These are phyloP conservation scores for Proterorhinus semilunaris DNA, from an alignment of 2,113 vertebrate species.

Conservation along the genomic window DNA sequence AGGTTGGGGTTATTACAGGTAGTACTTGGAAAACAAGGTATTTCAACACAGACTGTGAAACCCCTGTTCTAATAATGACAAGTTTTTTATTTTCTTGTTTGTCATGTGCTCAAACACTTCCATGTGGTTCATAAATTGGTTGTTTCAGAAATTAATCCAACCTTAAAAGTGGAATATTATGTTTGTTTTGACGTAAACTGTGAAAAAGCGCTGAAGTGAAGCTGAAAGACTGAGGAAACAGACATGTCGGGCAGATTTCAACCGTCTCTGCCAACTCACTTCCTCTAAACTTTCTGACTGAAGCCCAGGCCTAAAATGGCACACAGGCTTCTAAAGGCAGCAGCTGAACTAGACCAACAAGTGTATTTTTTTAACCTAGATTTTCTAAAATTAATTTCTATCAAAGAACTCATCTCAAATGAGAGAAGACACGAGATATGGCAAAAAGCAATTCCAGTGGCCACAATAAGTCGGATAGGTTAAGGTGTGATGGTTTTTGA, in stretches of 20 bases:
- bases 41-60: no score
- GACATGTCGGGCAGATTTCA: conserved; percentile 54
- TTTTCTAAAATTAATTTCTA: background rate
- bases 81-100: no score
- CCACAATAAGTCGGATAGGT: background rate
- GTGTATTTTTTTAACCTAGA: background rate
- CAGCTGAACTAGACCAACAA: background rate
- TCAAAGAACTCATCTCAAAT: background rate
- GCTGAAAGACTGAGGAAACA: conserved; percentile 59
- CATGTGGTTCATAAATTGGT: background rate
- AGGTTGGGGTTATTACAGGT: no score
- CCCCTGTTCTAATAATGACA: no score
- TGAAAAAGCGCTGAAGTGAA: conserved; percentile 9
- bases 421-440: background rate
- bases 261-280: conserved; percentile 61
- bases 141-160: background rate
- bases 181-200: conserved; percentile 15
- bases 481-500: background rate
- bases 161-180: background rate
- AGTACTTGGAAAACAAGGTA: no score
- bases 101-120: background rate
- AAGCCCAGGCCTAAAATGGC: conserved; percentile 28
- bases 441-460: background rate
- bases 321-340: conserved; percentile 2
- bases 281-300: conserved; percentile 55